A percentile compares a stretch with the other conserved stretches of the same genome.
Conservation (phyloP, 2,888 invertebrate genomes). For the Oxystoma pomonae region DNA sequence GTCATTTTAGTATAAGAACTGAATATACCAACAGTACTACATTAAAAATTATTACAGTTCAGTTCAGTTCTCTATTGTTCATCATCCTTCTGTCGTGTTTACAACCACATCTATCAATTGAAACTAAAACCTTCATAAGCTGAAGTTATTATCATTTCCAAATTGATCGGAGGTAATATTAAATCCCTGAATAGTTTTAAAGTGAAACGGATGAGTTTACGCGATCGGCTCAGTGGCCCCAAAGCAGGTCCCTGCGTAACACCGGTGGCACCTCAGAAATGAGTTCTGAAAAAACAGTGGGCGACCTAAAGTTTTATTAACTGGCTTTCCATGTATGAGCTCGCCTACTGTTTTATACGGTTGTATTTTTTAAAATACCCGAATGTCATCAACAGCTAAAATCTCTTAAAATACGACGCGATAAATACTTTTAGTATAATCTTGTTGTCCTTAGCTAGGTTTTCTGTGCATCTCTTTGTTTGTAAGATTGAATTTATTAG, state of each 20-base stretch:
- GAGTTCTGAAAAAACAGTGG: conserved; percentile 46
- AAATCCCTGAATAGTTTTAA: too few relatives aligned
- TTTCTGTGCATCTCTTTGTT: conserved; percentile 23
- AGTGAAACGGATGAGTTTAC: not conserved
- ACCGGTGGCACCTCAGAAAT: conserved; percentile 46
- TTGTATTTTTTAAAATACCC: conserved; percentile 33
- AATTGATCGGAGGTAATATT: too few relatives aligned
- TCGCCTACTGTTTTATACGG: conserved; percentile 39
- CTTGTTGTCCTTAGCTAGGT: conserved; percentile 30
- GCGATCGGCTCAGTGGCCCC: conserved; percentile 23
- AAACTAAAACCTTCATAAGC: too few relatives aligned
- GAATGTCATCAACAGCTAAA: conserved; percentile 13
- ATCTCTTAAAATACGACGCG: conserved; percentile 41
- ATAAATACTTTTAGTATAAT: conserved; percentile 40
- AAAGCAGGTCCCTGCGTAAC: conserved; percentile 46
- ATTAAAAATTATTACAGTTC: too few relatives aligned
- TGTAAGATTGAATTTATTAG: not conserved
- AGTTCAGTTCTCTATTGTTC: too few relatives aligned
- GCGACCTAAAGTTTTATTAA: conserved; percentile 46
- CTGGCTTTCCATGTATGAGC: conserved; percentile 41
- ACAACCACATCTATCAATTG: too few relatives aligned
- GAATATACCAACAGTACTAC: too few relatives aligned
- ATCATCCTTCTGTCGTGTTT: too few relatives aligned
- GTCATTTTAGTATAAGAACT: too few relatives aligned
- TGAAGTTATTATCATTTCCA: too few relatives aligned